Base-by-base conservation (phyloP, 2,888 invertebrate genomes). In the Pterobdella sp. region DNA sequence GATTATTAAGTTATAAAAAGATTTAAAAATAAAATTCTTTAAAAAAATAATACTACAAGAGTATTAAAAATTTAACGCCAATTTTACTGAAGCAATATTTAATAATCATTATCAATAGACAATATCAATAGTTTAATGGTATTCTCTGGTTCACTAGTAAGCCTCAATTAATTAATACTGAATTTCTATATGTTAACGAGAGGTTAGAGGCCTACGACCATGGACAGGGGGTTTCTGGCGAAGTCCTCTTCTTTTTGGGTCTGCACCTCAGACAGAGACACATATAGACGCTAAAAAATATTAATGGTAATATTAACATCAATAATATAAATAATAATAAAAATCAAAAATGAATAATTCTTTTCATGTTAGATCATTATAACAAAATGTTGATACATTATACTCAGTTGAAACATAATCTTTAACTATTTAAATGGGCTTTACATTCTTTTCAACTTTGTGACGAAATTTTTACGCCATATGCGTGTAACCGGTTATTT, bases 241-340 rank as follows among this genome's bases (percentile, higher is more conserved):
- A 95, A 92, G 81, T 93, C 93, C 81, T 93, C 90, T 84, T 96
- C 95, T 80, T 90, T 88, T 80, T 91, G 90, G 74, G 92, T 90
- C 85, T 97, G 96, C 73, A 94, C 85, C 85, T 97, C 96, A 26
- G 94, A 89, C 75, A 97, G 85, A 72, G 96, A 95, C 52, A 91
- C 89, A 83, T 97, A 97, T 87, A 95, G 90, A 81, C 96, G 94
- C 87, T 92, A 87, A 52, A 80, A 78, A 22, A 3, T 22, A 7
- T n/a, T n/a, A n/a, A n/a, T n/a, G n/a, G n/a, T n/a, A n/a, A n/a
- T n/a, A n/a, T n/a, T n/a, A n/a, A n/a, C n/a, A n/a, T n/a, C n/a
- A n/a, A n/a, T n/a, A n/a, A n/a, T n/a, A n/a, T n/a, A n/a, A n/a
- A n/a, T n/a, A n/a, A n/a, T n/a, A n/a, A n/a, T n/a, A n/a, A n/a